Base-by-base conservation (phyloP, 2,888 invertebrate genomes). In the Yponomeuta malinellus region DNA sequence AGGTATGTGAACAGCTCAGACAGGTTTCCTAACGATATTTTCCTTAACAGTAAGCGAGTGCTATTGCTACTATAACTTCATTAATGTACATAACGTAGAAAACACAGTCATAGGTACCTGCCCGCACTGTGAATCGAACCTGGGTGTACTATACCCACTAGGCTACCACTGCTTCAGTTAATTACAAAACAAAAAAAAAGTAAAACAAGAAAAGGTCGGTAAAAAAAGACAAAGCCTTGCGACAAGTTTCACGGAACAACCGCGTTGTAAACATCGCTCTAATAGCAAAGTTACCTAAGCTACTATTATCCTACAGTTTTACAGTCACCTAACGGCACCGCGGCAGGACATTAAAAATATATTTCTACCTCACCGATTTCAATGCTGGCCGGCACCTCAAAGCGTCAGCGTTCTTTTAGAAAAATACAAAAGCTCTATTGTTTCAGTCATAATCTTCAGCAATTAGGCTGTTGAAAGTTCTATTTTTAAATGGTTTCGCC, bases 361-460 rank as follows among this genome's bases (percentile, higher is more conserved):
- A 65, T 65, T 65, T 65, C 33, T n/a, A 65, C 33, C 23, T 65
- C 10, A 29, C 65, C 65, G 65, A 23, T 33, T 31, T 31, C 65
- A 23, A 23, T 65, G 12, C 52, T 59, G 52, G 52, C 52, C 52
- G 52, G 52, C 15, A 59, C 15, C 33, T 65, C 65, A 65, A 65
- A 31, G 52, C 43, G 43, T 63, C 10, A 29, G 63, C 63, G 15
- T 63, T 63, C 23, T 5, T 65, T 31, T 31, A 31, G 29, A 65
- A 65, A 65, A 52, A 52, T 48, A 48, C 48, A 31, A 68, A 68
- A 59, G 52, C 4, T 15, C 15, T 6, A 59, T 59, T 15, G 52
- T 59, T 59, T 59, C 52, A 59, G 15, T 59, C 52, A 15, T 59
- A 59, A 59, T 59, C 52, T 59, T 12, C 5, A 5, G 15, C 52